Evolutionary conservation across 2,797 vertebrate species (phyloP), one percentile per base, ranked within the genome.

Genomic region (Rhinichthys osculus): DNA sequence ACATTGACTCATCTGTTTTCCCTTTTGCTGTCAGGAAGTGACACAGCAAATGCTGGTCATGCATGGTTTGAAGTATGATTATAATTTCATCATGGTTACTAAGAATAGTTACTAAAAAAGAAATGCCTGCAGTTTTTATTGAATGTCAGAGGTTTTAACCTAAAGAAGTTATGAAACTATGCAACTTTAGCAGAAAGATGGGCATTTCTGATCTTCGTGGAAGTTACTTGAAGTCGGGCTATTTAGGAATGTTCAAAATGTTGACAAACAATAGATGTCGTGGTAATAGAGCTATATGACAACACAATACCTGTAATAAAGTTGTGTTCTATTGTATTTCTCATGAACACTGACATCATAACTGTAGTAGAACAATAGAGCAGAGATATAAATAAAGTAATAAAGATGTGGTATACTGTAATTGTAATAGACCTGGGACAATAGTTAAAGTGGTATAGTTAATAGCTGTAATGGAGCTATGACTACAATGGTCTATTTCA

Each of bases 1-100:
- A 84, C 50, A 78, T 70, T 84, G 74, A 84, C 74, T 84, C 83
- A 70, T 84, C 62, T 59, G 83, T 78, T 78, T 84, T 78, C 47
- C 19, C 27, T 42, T 78, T 77, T 78, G 83, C 83, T 84, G 83
- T 57, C 64, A 84, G 10, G n/a, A 70, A 23, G 35, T 78, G 74
- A 57, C n/a, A 84, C 47, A 78, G 64, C 47, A 70, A 77, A 84
- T 54, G 47, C 62, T 69, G 62, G 62, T 30, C 44, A 84, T 70
- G 23, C 42, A 64, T 50, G n/a, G 14, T 66, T 76, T 38, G 9
- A 83, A 47, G 23, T 6, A 74, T 35, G 21, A 76, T 38, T 35
- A 50, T 13, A 83, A 66, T 19, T 27, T 67, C 50, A 16, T n/a
- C 8, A 27, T 76, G 16, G 13, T 76, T 50, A 50, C 42, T 19